Percentiles rank a stretch among this genome's conserved stretches.
phyloP scores from a whole-genome alignment of 2,113 vertebrate species.

The Herpailurus yagouaroundi region DNA sequence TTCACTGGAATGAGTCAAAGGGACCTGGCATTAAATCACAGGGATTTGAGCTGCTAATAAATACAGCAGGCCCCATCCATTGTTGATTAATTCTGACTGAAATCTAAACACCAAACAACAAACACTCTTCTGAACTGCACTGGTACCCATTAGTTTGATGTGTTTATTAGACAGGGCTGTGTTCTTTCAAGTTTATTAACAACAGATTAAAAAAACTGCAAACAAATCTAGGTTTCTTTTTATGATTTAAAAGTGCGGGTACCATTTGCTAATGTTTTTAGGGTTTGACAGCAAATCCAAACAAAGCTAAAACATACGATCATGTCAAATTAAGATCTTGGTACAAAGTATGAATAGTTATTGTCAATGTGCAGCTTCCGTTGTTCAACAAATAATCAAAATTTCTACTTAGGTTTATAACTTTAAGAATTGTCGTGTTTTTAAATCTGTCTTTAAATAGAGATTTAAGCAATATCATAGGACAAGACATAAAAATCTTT shows the following conservation, averaged over 20 bases:
- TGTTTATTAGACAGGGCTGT: constrained; percentile 88
- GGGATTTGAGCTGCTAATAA: constrained; percentile 87
- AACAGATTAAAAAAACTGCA: constrained; percentile 87
- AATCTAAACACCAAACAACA: constrained; percentile 90
- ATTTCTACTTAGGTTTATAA: background rate
- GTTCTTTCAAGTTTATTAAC: constrained; percentile 89
- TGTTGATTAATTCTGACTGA: constrained; percentile 89
- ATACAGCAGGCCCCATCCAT: constrained; percentile 84
- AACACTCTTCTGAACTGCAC: constrained; percentile 84
- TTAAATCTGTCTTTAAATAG: background rate
- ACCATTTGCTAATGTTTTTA: constrained; percentile 65
- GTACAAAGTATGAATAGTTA: background rate
- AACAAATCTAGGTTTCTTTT: constrained; percentile 83
- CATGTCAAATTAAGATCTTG: constrained; percentile 38
- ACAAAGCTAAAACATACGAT: constrained; percentile 65
- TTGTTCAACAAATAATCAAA: background rate
- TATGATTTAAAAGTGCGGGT: constrained; percentile 73
- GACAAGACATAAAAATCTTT: constrained; percentile 13
- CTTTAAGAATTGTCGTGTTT: constrained; percentile 1
- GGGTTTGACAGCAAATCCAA: constrained; percentile 72
- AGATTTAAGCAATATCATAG: background rate
- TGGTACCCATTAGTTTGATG: constrained; percentile 86
- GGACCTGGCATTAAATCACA: constrained; percentile 87
- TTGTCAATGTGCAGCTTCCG: background rate
- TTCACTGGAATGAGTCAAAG: constrained; percentile 84